Evolutionary conservation across 2,113 vertebrate genomes (phyloP).

Genomic region (Lagopus muta): DNA sequence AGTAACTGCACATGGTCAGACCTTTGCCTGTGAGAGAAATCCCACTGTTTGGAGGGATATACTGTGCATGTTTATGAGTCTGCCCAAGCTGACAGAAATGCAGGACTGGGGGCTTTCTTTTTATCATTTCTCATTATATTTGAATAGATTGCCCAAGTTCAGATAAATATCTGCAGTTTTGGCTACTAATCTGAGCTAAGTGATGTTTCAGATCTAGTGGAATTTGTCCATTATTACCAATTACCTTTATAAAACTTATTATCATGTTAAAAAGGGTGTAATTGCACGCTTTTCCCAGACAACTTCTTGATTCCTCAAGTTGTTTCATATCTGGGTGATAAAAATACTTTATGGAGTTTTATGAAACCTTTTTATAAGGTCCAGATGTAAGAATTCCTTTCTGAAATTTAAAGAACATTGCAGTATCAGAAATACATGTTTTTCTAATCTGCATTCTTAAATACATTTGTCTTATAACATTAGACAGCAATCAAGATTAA

Average conservation of each 20-base stretch:
- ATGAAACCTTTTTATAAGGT: neutral
- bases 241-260: neutral
- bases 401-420: constrained; percentile 3
- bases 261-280: neutral
- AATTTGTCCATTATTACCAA: neutral
- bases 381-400: neutral
- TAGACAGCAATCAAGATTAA: neutral
- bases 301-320: neutral
- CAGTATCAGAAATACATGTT: neutral
- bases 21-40: neutral
- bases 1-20: neutral
- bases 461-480: neutral
- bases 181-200: neutral
- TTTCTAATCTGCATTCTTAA: neutral
- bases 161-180: neutral
- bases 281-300: neutral
- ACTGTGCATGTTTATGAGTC: neutral
- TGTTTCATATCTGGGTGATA: neutral
- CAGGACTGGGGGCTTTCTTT: neutral
- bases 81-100: neutral
- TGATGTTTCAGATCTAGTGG: neutral
- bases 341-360: neutral
- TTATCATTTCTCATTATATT: neutral
- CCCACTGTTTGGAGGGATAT: neutral
- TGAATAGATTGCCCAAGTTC: neutral